These are phyloP conservation scores for Sebastes schlegelii DNA, from an alignment of 2,113 vertebrate species.

Conservation along the genomic window DNA sequence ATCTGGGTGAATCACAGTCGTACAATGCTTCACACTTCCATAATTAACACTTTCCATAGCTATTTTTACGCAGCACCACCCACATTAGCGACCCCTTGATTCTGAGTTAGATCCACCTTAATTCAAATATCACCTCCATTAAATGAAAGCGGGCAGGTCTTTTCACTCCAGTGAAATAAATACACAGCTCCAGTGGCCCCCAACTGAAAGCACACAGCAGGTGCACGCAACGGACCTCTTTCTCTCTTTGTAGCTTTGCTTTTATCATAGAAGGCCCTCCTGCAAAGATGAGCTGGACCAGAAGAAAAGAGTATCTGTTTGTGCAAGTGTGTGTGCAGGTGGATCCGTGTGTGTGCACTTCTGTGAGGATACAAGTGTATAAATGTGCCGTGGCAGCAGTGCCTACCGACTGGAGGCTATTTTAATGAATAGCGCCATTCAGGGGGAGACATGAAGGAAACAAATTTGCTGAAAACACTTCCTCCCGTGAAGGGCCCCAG, in stretches of 20 bases:
- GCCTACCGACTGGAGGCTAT: slow-evolving; percentile 68
- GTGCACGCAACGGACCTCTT: slow-evolving; percentile 24
- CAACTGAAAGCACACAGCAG: slow-evolving; percentile 37
- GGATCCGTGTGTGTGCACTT: slow-evolving; percentile 39
- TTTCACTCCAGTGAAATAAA: slow-evolving; percentile 43
- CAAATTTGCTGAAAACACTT: slow-evolving; percentile 77
- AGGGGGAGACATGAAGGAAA: slow-evolving; percentile 72
- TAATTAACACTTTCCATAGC: slow-evolving; percentile 28
- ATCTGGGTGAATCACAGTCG: background rate
- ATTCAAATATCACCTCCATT: slow-evolving; percentile 39
- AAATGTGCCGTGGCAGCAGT: slow-evolving; percentile 72
- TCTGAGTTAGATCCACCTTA: slow-evolving; percentile 18
- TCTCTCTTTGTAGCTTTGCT: slow-evolving; percentile 52
- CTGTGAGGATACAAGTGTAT: slow-evolving; percentile 62
- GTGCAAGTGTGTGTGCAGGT: slow-evolving; percentile 46
- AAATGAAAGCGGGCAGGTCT: slow-evolving; percentile 29
- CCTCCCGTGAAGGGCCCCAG: slow-evolving; percentile 76
- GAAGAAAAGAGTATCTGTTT: slow-evolving; percentile 52
- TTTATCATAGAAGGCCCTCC: slow-evolving; percentile 40
- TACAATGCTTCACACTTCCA: slow-evolving; percentile 42
- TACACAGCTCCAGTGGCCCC: slow-evolving; percentile 25
- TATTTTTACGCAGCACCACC: slow-evolving; percentile 41
- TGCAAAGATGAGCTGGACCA: slow-evolving; percentile 59
- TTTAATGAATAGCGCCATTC: slow-evolving; percentile 81
- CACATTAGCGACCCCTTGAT: slow-evolving; percentile 22